Percentiles rank a stretch among this genome's conserved stretches.
Evolutionary conservation across 2,797 vertebrate species (phyloP).

Genomic region (Perodicticus potto): DNA sequence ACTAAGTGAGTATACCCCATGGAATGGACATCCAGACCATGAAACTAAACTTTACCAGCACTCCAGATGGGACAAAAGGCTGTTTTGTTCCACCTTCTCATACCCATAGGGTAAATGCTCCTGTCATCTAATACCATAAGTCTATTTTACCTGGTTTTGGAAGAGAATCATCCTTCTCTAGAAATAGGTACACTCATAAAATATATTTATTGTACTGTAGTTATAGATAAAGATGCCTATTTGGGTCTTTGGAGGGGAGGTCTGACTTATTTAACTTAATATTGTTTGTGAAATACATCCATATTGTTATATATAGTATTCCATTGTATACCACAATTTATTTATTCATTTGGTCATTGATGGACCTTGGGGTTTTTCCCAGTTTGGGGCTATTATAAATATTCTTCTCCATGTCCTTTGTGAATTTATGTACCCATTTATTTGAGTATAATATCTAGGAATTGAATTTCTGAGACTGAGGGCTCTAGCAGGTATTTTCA

Average conservation of each 20-base stretch:
- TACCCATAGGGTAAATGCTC: not conserved
- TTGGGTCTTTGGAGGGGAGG: not conserved
- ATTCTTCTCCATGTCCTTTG: not conserved
- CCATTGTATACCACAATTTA: not conserved
- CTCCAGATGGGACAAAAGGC: not conserved
- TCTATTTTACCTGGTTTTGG: not conserved
- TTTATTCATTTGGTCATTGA: constrained; percentile 17
- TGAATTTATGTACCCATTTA: constrained; percentile 13
- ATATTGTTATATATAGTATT: not conserved
- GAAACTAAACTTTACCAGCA: constrained; percentile 38
- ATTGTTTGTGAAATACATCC: constrained; percentile 24
- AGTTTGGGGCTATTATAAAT: not conserved
- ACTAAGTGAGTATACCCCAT: not conserved
- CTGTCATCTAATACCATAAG: constrained; percentile 10
- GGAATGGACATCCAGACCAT: not conserved
- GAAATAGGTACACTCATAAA: constrained; percentile 1
- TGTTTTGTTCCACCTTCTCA: not conserved
- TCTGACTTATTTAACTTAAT: constrained; percentile 19
- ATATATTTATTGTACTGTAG: not conserved
- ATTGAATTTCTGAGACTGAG: not conserved
- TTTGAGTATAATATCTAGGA: not conserved
- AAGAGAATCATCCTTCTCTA: constrained; percentile 25
- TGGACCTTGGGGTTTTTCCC: constrained; percentile 16
- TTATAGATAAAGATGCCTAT: not conserved
- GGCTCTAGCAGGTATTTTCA: not conserved